Conservation (phyloP, 92 coral and sea anemone species). For the Zoanthus sociatus region DNA sequence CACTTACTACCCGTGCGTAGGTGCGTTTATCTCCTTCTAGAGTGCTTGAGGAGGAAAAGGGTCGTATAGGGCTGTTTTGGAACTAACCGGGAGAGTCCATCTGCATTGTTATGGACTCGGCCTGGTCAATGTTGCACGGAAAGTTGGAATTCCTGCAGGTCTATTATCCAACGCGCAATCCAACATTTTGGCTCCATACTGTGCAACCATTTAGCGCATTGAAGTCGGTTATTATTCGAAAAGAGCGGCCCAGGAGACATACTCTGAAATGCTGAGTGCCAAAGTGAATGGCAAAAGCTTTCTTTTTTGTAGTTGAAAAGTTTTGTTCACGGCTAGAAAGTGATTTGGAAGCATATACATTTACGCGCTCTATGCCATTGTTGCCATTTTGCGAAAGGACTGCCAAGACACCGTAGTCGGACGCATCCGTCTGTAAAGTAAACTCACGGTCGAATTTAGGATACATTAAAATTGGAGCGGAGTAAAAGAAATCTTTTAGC, state of each 20-base stretch:
- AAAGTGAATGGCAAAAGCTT: constrained; percentile 55
- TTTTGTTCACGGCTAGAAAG: constrained; percentile 31
- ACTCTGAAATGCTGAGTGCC: constrained; percentile 52
- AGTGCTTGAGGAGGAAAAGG: neutral
- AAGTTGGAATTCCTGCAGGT: constrained; percentile 55
- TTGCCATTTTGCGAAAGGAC: constrained; percentile 48
- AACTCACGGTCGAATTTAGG: constrained; percentile 45
- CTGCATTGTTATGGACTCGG: constrained; percentile 53
- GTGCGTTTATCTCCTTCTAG: neutral
- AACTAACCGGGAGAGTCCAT: constrained; percentile 50
- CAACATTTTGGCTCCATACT: constrained; percentile 53
- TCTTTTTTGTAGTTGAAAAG: constrained; percentile 58
- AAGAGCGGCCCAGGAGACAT: constrained; percentile 30
- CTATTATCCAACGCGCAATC: constrained; percentile 51
- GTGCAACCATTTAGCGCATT: constrained; percentile 27
- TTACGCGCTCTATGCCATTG: constrained; percentile 7
- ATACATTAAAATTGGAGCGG: constrained; percentile 40
- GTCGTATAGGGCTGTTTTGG: neutral
- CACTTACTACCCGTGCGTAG: neutral
- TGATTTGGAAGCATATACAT: constrained; percentile 28
- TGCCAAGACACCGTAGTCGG: constrained; percentile 40
- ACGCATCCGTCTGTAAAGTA: constrained; percentile 50
- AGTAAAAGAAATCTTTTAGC: constrained; percentile 3
- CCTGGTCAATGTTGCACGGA: constrained; percentile 56
- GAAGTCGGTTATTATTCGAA: constrained; percentile 33